These are phyloP conservation scores for Pocillopora verrucosa DNA, from an alignment of 64 coral and sea anemone genomes.

Conservation along the genomic window DNA sequence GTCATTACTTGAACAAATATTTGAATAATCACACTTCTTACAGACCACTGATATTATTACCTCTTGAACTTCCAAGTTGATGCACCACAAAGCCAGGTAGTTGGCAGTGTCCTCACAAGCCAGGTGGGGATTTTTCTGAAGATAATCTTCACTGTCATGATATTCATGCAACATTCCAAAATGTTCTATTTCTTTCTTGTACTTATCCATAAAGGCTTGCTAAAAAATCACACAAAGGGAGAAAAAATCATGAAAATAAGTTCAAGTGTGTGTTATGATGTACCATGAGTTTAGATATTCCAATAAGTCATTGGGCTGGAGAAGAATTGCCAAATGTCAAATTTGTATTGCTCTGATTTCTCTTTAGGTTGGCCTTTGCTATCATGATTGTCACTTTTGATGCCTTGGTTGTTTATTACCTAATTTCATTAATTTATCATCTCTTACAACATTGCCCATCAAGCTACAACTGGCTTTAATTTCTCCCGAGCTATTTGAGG, in stretches of 20 bases:
- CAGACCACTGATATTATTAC: constrained; percentile 9
- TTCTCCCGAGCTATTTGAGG: too few relatives aligned
- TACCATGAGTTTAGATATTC: background rate
- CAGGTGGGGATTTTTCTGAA: constrained; percentile 73
- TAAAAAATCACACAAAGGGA: constrained; percentile 26
- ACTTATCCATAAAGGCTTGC: constrained; percentile 98
- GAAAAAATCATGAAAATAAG: background rate
- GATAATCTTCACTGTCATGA: constrained; percentile 80
- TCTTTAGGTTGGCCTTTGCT: too few relatives aligned
- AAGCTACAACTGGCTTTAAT: too few relatives aligned
- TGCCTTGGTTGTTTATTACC: too few relatives aligned
- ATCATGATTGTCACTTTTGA: too few relatives aligned
- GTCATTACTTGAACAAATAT: too few relatives aligned
- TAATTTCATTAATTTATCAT: too few relatives aligned
- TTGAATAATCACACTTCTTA: too few relatives aligned
- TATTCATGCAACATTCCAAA: constrained; percentile 98
- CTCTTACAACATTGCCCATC: too few relatives aligned
- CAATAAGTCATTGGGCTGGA: background rate
- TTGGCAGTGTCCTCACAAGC: constrained; percentile 92
- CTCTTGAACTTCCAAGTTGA: constrained; percentile 94
- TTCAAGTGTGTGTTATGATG: background rate
- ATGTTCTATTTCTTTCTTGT: constrained; percentile 97
- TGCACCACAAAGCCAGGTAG: constrained; percentile 95
- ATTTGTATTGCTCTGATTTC: too few relatives aligned
- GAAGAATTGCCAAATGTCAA: too few relatives aligned